Percentiles rank a stretch among this genome's conserved stretches.
phyloP scores from a whole-genome alignment of 1,140 invertebrate species.

The Diplogasteroides magnus region DNA sequence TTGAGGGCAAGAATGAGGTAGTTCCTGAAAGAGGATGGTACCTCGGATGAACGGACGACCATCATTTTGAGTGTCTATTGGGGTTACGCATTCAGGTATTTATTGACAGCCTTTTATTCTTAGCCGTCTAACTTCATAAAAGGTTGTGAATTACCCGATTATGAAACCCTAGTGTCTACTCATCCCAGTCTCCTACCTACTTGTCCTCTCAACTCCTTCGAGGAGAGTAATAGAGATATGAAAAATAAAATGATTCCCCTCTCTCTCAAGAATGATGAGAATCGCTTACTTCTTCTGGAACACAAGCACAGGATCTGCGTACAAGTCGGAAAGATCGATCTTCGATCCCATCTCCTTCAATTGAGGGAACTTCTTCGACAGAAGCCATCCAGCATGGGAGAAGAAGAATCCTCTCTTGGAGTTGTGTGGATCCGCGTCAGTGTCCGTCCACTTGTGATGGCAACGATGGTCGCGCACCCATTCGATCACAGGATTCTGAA shows the following conservation, averaged over 20 bases:
- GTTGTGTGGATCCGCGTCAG: constrained; percentile 91
- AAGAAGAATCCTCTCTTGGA: constrained; percentile 91
- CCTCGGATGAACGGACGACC: no score
- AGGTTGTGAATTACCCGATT: not conserved
- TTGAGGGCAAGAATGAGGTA: no score
- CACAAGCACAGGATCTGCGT: constrained; percentile 72
- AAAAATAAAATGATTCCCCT: not conserved
- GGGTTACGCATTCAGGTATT: not conserved
- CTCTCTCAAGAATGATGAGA: not conserved
- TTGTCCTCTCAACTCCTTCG: no score
- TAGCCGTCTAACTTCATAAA: no score
- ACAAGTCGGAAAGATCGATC: constrained; percentile 80
- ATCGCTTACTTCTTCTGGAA: constrained; percentile 71
- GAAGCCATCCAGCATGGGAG: constrained; percentile 86
- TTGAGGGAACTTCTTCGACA: constrained; percentile 81
- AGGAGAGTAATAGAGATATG: no score
- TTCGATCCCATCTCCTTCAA: constrained; percentile 72
- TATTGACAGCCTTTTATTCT: no score
- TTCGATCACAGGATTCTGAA: constrained; percentile 83
- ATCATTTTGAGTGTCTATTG: not conserved
- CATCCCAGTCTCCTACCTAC: not conserved
- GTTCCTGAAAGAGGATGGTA: no score
- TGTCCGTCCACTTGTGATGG: constrained; percentile 93
- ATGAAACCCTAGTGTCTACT: not conserved
- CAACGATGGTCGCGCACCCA: constrained; percentile 90